phyloP scores from a whole-genome alignment of 2,797 vertebrate species.

The Holocentrus rufus region DNA sequence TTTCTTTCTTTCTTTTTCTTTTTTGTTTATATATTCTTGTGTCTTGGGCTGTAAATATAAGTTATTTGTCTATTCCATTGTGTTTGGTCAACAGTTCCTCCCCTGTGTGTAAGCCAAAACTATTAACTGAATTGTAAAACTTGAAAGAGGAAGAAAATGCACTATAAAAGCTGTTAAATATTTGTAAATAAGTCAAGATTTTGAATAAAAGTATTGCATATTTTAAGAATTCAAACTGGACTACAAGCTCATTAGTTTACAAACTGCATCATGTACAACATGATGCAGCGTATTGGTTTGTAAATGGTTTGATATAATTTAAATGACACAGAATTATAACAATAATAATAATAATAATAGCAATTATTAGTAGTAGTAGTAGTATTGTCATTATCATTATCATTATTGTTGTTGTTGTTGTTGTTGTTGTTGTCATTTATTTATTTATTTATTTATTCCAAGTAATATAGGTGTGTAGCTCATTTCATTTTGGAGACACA shows the following conservation, averaged over 20 bases:
- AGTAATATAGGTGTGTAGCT: too few relatives aligned
- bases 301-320: too few relatives aligned
- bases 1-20: not conserved
- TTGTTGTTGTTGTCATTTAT: too few relatives aligned
- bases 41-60: conserved; percentile 64
- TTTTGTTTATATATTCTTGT: conserved; percentile 37
- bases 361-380: too few relatives aligned
- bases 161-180: conserved; percentile 61
- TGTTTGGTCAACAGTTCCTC: conserved; percentile 54
- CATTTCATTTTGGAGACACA: too few relatives aligned
- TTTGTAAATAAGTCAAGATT: conserved; percentile 69
- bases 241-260: not conserved
- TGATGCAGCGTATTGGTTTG: too few relatives aligned
- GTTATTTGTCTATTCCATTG: conserved; percentile 34
- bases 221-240: conserved; percentile 33
- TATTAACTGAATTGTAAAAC: conserved; percentile 64
- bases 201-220: conserved; percentile 70
- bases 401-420: too few relatives aligned
- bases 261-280: not conserved
- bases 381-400: too few relatives aligned
- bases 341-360: too few relatives aligned
- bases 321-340: too few relatives aligned
- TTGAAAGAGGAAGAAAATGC: conserved; percentile 60
- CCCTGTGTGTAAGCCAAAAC: conserved; percentile 74
- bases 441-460: too few relatives aligned